Evolutionary conservation across 2,888 invertebrate species (phyloP).

Genomic region (Clepsis dumicolana): DNA sequence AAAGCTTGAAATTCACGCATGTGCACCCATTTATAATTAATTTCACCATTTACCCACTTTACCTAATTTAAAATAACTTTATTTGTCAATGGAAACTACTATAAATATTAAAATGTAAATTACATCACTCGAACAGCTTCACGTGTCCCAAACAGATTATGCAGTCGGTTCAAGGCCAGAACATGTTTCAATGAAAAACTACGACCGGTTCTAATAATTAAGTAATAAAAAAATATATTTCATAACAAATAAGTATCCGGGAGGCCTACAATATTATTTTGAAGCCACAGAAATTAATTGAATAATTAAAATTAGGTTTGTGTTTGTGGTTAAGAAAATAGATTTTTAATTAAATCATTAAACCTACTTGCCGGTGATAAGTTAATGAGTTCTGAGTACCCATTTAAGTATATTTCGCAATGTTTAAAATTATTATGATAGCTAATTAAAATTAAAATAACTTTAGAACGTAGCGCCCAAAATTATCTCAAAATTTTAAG

Average conservation of each 20-base stretch:
- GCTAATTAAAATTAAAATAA: too few species aligned
- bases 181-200: not conserved
- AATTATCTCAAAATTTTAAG: too few species aligned
- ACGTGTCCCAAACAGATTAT: not conserved
- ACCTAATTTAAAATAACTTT: not conserved
- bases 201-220: slow-evolving; percentile 23
- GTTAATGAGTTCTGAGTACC: too few species aligned
- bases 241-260: slow-evolving; percentile 1
- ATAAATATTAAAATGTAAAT: not conserved
- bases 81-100: not conserved
- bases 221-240: slow-evolving; percentile 13
- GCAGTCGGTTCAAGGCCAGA: not conserved
- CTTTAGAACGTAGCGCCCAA: too few species aligned
- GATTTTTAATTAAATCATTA: not conserved
- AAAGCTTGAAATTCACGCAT: too few species aligned
- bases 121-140: not conserved
- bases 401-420: too few species aligned
- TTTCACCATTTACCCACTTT: too few species aligned
- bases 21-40: too few species aligned
- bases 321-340: not conserved
- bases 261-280: not conserved
- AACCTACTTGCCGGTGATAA: too few species aligned
- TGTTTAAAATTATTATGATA: too few species aligned
- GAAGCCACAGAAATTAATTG: not conserved
- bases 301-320: slow-evolving; percentile 10